Evolutionary conservation across 2,888 invertebrate genomes (phyloP), one percentile per base, ranked within the genome.

Genomic region (Yponomeuta evonymella): DNA sequence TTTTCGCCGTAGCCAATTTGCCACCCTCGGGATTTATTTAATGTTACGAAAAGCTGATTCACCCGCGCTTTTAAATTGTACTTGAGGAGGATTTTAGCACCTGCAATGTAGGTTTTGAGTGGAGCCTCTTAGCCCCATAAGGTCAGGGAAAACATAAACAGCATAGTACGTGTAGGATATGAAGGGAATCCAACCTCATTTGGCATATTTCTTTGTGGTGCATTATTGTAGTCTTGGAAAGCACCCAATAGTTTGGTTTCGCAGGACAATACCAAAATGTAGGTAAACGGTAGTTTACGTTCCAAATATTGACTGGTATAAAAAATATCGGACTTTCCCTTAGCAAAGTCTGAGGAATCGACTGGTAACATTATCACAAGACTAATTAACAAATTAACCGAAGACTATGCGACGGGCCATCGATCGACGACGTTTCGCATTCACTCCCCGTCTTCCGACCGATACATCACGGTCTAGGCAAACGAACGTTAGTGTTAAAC

Each of bases 401-500:
- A 2, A 23, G 36, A 43, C 67, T 15, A 58, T 36, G 67, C 67
- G 68, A 69, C 10, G 63, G 62, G 23, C 36, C 33, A 70, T 70
- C 70, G 70, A 70, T 63, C 63, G 36, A n/a, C 9, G 10, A 33
- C 29, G n/a, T 23, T 36, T 70, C 70, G 62, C 62, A 70, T 70
- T 70, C 70, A 63, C 62, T 58, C 15, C 12, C 62, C 70, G 63
- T 48, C 70, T 75, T 77, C 75, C 76, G 78, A 73, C 75, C 76
- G 82, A 82, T 79, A 80, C 78, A 79, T 81, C 78, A 80, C 77
- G 76, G 75, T 78, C 75, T 79, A 74, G 78, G 79, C 81, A 82
- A 81, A 79, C 82, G 82, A 83, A 82, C 82, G 80, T 58, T 77
- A 80, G 77, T 82, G 80, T 79, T 81, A 58, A 81, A 78, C 65